Evolutionary conservation across 2,888 invertebrate species (phyloP).

Genomic region (Neoscelio sp.): DNA sequence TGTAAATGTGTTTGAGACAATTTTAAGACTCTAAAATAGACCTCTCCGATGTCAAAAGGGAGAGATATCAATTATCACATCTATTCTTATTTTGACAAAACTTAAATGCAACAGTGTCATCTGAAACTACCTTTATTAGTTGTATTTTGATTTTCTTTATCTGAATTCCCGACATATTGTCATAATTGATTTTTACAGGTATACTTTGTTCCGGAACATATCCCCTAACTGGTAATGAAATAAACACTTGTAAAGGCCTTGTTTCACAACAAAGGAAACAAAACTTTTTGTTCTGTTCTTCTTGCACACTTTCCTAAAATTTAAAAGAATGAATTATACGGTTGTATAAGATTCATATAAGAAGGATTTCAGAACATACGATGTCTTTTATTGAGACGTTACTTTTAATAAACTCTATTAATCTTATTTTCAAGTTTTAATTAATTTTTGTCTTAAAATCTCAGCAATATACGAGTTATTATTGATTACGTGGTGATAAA

Average conservation of each 20-base stretch:
- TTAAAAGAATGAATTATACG: conserved; percentile 8
- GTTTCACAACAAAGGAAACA: conserved; percentile 92
- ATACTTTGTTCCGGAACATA: conserved; percentile 91
- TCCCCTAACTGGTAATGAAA: conserved; percentile 89
- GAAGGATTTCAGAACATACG: too few relatives aligned
- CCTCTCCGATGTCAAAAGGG: too few relatives aligned
- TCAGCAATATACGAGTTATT: too few relatives aligned
- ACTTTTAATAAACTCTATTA: too few relatives aligned
- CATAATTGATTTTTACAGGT: conserved; percentile 88
- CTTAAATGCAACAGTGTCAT: not conserved
- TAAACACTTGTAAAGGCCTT: conserved; percentile 88
- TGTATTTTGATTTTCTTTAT: conserved; percentile 87
- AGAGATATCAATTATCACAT: too few relatives aligned
- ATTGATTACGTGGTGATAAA: too few relatives aligned
- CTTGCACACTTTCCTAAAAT: conserved; percentile 86
- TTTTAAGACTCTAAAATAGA: too few relatives aligned
- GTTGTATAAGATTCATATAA: not conserved
- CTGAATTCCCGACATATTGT: conserved; percentile 89
- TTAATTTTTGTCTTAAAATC: too few relatives aligned
- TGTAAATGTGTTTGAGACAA: too few relatives aligned
- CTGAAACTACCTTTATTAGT: conserved; percentile 87
- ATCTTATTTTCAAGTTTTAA: too few relatives aligned
- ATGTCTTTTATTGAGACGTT: too few relatives aligned
- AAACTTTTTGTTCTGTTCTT: conserved; percentile 89
- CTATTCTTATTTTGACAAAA: too few relatives aligned